Conservation (phyloP, 1,140 invertebrate species). For the Agrilus planipennis region DNA sequence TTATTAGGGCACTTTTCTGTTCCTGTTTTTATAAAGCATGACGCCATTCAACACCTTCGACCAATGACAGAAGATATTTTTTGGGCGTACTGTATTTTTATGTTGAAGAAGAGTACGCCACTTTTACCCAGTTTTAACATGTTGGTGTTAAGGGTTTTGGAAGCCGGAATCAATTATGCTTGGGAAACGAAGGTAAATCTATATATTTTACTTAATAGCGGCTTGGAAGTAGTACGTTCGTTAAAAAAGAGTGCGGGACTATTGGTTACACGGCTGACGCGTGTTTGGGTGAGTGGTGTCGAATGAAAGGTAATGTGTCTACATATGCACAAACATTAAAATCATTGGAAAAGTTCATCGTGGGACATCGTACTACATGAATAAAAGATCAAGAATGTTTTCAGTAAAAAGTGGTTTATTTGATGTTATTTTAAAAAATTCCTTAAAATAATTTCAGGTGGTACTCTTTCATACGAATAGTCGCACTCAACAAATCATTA, state of each 20-base stretch:
- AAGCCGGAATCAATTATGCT: constrained; percentile 25
- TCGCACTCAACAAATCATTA: constrained; percentile 16
- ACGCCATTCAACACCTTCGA: constrained; percentile 36
- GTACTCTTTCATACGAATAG: constrained; percentile 16
- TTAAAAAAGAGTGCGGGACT: no score
- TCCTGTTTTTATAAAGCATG: constrained; percentile 42
- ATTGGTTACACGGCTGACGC: not conserved
- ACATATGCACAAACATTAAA: no score
- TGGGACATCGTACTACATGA: no score
- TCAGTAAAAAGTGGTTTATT: no score
- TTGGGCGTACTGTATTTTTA: constrained; percentile 42
- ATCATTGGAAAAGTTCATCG: no score
- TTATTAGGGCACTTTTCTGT: no score
- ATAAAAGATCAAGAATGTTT: no score
- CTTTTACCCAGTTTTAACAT: constrained; percentile 23
- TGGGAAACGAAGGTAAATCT: constrained; percentile 26
- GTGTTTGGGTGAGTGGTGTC: not conserved
- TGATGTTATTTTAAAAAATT: no score
- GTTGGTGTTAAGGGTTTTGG: constrained; percentile 22
- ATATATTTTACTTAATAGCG: no score
- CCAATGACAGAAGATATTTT: constrained; percentile 45
- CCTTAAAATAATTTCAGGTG: constrained; percentile 12
- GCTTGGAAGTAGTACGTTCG: no score
- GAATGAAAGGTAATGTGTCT: no score
- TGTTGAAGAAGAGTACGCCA: constrained; percentile 43